A percentile compares a stretch with the other conserved stretches of the same genome.
These are phyloP conservation scores for Caenorhabditis sp. DNA, from an alignment of 2,888 invertebrate genomes.

Conservation along the genomic window DNA sequence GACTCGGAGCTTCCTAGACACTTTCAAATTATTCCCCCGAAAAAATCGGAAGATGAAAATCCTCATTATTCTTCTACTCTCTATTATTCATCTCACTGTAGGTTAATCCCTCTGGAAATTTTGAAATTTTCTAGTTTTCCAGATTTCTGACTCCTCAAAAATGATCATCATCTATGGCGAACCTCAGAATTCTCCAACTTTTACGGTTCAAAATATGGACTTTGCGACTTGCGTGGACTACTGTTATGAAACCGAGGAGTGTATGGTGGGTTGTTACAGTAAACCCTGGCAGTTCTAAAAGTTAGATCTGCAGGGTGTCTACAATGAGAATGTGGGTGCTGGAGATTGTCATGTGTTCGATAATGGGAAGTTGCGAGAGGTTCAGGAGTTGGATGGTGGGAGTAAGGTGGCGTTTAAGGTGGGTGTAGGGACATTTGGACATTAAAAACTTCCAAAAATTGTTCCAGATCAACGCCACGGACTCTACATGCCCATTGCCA, in stretches of 20 bases:
- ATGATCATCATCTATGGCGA: constrained; percentile 4
- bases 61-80: not conserved
- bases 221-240: constrained; percentile 9
- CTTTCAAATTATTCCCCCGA: too few relatives aligned
- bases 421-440: not conserved
- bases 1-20: too few relatives aligned
- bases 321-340: not conserved
- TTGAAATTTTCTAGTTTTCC: not conserved
- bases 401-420: constrained; percentile 4
- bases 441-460: too few relatives aligned
- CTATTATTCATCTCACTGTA: not conserved
- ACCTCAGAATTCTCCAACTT: not conserved
- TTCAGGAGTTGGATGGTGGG: not conserved
- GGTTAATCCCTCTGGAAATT: not conserved
- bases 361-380: not conserved
- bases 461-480: too few relatives aligned
- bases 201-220: not conserved
- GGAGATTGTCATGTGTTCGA: not conserved
- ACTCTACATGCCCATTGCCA: too few relatives aligned
- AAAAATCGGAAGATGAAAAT: too few relatives aligned
- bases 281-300: not conserved
- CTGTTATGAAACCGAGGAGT: not conserved
- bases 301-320: constrained; percentile 9
- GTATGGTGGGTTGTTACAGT: constrained; percentile 12
- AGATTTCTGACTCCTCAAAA: not conserved